phyloP scores from a whole-genome alignment of 2,888 invertebrate genomes.

The Lasioglossum zephyrum region DNA sequence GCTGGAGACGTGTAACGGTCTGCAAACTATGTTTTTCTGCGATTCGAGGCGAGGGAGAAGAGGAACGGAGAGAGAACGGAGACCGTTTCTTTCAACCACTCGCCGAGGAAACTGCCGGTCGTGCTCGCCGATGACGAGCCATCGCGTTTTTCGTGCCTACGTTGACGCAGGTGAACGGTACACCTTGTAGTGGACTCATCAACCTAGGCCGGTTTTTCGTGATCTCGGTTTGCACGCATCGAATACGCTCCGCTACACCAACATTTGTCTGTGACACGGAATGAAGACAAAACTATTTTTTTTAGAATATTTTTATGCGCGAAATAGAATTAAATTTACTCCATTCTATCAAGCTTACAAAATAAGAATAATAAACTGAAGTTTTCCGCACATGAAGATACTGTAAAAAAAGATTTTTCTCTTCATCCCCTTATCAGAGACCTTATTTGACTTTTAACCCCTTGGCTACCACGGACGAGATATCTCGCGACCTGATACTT shows the following conservation, averaged over 20 bases:
- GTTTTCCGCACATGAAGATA: too few relatives aligned
- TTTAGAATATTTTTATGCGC: too few relatives aligned
- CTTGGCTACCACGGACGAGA: too few relatives aligned
- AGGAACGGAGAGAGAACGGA: constrained; percentile 6
- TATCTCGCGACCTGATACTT: too few relatives aligned
- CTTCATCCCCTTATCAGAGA: too few relatives aligned
- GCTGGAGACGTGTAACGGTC: constrained; percentile 54
- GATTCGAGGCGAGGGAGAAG: constrained; percentile 17
- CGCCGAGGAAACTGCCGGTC: constrained; percentile 16
- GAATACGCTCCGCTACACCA: not conserved
- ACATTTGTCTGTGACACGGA: not conserved
- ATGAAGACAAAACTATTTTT: too few relatives aligned
- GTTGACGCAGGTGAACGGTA: constrained; percentile 44
- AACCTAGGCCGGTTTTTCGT: constrained; percentile 4
- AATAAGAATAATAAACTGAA: too few relatives aligned
- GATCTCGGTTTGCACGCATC: not conserved
- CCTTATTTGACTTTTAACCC: too few relatives aligned
- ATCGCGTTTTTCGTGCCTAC: constrained; percentile 39
- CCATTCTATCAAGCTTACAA: too few relatives aligned
- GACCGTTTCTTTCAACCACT: constrained; percentile 31
- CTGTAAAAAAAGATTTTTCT: too few relatives aligned
- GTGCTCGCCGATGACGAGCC: constrained; percentile 42
- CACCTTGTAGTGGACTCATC: constrained; percentile 14
- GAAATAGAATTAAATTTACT: too few relatives aligned
- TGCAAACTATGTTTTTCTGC: constrained; percentile 52